Evolutionary conservation across 1,140 invertebrate genomes (phyloP).

Genomic region (Rhizoglyphus robini): DNA sequence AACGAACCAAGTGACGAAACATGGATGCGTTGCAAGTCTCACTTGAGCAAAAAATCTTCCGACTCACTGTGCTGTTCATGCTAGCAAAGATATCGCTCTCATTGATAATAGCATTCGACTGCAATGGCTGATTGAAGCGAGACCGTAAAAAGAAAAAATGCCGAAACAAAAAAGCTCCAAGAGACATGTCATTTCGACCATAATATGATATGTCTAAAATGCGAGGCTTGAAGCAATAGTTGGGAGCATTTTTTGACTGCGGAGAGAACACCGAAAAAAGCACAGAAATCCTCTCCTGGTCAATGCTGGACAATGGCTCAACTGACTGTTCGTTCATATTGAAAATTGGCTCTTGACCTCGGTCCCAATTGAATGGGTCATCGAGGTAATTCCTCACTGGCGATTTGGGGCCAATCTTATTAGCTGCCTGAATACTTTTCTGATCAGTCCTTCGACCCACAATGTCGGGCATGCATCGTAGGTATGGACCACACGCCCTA

Average conservation of each 20-base stretch:
- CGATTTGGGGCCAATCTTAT: no score
- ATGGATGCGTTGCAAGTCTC: conserved; percentile 64
- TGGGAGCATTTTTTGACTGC: conserved; percentile 59
- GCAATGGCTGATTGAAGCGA: conserved; percentile 45
- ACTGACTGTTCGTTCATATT: conserved; percentile 26
- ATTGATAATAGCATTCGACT: background rate
- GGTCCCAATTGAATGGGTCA: conserved; percentile 22
- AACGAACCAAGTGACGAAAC: conserved; percentile 70
- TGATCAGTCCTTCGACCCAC: background rate
- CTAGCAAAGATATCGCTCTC: background rate
- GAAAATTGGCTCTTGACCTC: conserved; percentile 18
- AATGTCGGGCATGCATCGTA: background rate
- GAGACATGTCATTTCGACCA: conserved; percentile 77
- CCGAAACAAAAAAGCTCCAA: conserved; percentile 81
- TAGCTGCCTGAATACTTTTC: no score
- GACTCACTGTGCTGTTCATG: background rate
- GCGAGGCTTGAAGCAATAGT: conserved; percentile 77
- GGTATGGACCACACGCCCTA: conserved; percentile 60
- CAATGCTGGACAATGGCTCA: conserved; percentile 69
- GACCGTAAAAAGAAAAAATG: conserved; percentile 47
- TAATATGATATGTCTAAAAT: conserved; percentile 89
- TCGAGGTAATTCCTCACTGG: no score
- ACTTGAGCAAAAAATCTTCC: conserved; percentile 49
- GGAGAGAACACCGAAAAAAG: conserved; percentile 82
- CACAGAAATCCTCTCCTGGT: conserved; percentile 75